A percentile compares a stretch with the other conserved stretches of the same genome.
Evolutionary conservation across 2,888 invertebrate genomes (phyloP).

Genomic region (Omphaloscelis lunosa): DNA sequence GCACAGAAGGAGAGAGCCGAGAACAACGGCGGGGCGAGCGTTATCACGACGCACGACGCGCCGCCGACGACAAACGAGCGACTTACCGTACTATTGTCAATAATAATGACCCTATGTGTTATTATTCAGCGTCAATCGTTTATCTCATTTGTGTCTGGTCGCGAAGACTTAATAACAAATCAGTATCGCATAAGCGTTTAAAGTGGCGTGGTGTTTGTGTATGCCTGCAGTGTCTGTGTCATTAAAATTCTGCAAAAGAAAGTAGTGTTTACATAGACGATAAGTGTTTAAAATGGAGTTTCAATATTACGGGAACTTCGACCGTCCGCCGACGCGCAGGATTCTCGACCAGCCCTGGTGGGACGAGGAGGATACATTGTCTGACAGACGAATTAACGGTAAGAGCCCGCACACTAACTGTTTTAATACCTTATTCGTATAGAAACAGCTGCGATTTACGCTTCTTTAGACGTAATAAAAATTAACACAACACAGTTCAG

Average conservation of each 20-base stretch:
- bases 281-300: constrained; percentile 82
- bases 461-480: constrained; percentile 11
- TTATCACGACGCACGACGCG: constrained; percentile 54
- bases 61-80: constrained; percentile 53
- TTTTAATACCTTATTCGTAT: constrained; percentile 14
- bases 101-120: constrained; percentile 77
- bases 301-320: constrained; percentile 86
- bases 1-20: constrained; percentile 46
- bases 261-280: constrained; percentile 47
- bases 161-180: constrained; percentile 81
- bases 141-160: constrained; percentile 84
- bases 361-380: constrained; percentile 88
- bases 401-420: constrained; percentile 64
- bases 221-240: constrained; percentile 62
- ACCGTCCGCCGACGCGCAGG: constrained; percentile 77
- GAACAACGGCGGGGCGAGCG: constrained; percentile 50
- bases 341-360: constrained; percentile 85
- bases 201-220: constrained; percentile 79
- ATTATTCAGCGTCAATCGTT: constrained; percentile 80
- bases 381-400: constrained; percentile 86
- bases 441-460: constrained; percentile 24
- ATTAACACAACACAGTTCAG: constrained; percentile 20
- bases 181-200: constrained; percentile 82
- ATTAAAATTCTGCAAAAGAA: constrained; percentile 63
- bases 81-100: constrained; percentile 68